These are phyloP conservation scores for Mantis religiosa DNA, from an alignment of 2,888 invertebrate genomes.

Conservation along the genomic window DNA sequence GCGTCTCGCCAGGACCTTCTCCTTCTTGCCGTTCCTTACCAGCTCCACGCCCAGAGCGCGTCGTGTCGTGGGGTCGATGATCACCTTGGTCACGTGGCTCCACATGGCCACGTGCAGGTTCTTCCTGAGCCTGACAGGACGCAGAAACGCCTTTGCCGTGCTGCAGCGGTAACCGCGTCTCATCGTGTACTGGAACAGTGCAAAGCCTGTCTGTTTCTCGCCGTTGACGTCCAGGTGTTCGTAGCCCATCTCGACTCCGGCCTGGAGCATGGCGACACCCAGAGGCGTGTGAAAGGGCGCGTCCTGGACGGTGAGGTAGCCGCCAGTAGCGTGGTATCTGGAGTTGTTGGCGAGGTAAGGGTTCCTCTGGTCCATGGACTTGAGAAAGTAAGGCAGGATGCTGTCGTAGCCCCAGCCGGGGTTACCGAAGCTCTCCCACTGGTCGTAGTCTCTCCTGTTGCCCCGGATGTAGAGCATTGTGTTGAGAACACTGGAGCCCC, in stretches of 20 bases:
- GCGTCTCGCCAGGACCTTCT: conserved; percentile 63
- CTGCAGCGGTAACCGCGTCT: conserved; percentile 78
- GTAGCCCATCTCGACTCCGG: conserved; percentile 90
- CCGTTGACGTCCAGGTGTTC: conserved; percentile 83
- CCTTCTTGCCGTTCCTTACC: conserved; percentile 56
- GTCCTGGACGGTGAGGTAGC: conserved; percentile 73
- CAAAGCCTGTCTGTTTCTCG: conserved; percentile 79
- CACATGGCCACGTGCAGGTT: conserved; percentile 81
- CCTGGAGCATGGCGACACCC: conserved; percentile 79
- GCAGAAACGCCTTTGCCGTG: conserved; percentile 77
- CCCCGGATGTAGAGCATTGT: conserved; percentile 90
- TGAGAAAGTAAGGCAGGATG: conserved; percentile 77
- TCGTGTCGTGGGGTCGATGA: conserved; percentile 67
- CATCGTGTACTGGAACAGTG: conserved; percentile 86
- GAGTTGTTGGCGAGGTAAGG: conserved; percentile 76
- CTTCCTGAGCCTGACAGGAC: conserved; percentile 69
- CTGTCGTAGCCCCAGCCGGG: conserved; percentile 84
- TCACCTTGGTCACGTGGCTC: conserved; percentile 65
- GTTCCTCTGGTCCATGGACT: conserved; percentile 83
- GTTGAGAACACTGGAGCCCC: conserved; percentile 83
- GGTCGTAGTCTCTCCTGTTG: conserved; percentile 78
- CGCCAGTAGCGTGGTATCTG: conserved; percentile 68
- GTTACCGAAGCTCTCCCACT: conserved; percentile 82
- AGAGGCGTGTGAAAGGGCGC: conserved; percentile 77
- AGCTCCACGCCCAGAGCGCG: conserved; percentile 78